Evolutionary conservation across 1,140 invertebrate species (phyloP).

Genomic region (Drosophila truncata): DNA sequence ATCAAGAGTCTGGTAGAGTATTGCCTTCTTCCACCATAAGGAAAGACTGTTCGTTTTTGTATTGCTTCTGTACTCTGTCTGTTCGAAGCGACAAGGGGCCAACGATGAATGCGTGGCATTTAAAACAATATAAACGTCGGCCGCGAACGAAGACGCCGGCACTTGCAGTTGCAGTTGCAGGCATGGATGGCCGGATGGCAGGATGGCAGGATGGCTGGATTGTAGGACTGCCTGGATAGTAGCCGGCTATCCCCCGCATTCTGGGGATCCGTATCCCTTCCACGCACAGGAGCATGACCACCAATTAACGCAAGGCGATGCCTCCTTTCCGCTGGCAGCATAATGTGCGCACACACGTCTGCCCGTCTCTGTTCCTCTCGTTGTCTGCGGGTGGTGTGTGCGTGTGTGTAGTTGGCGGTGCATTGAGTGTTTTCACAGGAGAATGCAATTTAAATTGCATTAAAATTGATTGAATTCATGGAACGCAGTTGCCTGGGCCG

Average conservation of each 20-base stretch:
- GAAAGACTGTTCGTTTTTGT: not conserved
- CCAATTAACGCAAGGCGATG: conserved; percentile 78
- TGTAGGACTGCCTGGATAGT: conserved; percentile 10
- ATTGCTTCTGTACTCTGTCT: conserved; percentile 7
- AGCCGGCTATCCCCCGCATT: conserved; percentile 13
- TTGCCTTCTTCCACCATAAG: not conserved
- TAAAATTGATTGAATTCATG: conserved; percentile 84
- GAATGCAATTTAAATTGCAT: conserved; percentile 84
- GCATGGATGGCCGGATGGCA: conserved; percentile 8
- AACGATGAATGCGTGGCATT: conserved; percentile 58
- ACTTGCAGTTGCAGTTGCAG: conserved; percentile 6
- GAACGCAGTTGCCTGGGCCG: conserved; percentile 52
- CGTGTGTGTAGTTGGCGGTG: conserved; percentile 48
- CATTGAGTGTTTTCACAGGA: conserved; percentile 82
- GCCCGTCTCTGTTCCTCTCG: not conserved
- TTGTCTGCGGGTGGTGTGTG: conserved; percentile 34
- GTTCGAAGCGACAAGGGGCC: conserved; percentile 39
- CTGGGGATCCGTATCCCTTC: conserved; percentile 20
- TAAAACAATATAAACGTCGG: conserved; percentile 65
- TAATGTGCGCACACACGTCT: conserved; percentile 59
- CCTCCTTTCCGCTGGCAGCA: conserved; percentile 56
- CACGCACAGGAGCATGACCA: conserved; percentile 49
- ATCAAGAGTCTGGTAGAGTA: not conserved
- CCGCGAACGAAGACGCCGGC: conserved; percentile 37
- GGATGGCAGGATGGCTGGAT: conserved; percentile 13